A percentile compares a stretch with the other conserved stretches of the same genome.
Evolutionary conservation across 2,888 invertebrate genomes (phyloP).

Genomic region (Sesia apiformis): DNA sequence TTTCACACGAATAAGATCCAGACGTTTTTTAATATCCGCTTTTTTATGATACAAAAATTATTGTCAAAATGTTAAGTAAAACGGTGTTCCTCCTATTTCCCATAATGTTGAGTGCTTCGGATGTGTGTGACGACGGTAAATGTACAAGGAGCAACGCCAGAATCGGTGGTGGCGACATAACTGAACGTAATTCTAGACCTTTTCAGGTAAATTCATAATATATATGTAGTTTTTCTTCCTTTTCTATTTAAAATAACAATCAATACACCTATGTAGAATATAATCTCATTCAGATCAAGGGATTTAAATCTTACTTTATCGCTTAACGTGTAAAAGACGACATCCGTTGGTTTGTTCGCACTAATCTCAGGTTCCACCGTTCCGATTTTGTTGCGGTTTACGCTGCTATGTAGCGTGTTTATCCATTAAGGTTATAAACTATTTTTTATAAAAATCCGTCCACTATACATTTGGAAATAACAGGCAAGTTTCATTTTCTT

Average conservation of each 20-base stretch:
- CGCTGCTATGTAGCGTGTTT: too few species aligned
- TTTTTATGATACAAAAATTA: too few species aligned
- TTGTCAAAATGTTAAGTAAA: conserved; percentile 26
- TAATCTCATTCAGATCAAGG: neutral
- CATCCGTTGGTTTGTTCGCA: too few species aligned
- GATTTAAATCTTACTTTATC: neutral
- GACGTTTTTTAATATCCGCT: too few species aligned
- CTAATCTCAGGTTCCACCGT: too few species aligned
- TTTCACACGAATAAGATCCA: too few species aligned
- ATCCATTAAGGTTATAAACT: too few species aligned
- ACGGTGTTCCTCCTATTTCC: conserved; percentile 26
- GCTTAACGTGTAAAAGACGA: neutral
- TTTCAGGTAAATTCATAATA: conserved; percentile 40
- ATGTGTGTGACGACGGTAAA: conserved; percentile 23
- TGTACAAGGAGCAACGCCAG: conserved; percentile 26
- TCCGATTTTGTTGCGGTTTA: too few species aligned
- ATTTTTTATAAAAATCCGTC: too few species aligned
- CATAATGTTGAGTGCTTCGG: conserved; percentile 23
- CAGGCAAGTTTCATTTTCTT: too few species aligned
- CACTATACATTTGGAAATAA: too few species aligned
- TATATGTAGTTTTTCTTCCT: neutral
- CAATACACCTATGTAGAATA: neutral
- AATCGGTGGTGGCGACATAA: conserved; percentile 36
- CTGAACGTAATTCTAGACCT: conserved; percentile 43
- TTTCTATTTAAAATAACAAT: neutral